Percentiles rank a stretch among this genome's conserved stretches.
Conservation (phyloP, 2,797 vertebrate genomes). For the Pitangus sulphuratus region DNA sequence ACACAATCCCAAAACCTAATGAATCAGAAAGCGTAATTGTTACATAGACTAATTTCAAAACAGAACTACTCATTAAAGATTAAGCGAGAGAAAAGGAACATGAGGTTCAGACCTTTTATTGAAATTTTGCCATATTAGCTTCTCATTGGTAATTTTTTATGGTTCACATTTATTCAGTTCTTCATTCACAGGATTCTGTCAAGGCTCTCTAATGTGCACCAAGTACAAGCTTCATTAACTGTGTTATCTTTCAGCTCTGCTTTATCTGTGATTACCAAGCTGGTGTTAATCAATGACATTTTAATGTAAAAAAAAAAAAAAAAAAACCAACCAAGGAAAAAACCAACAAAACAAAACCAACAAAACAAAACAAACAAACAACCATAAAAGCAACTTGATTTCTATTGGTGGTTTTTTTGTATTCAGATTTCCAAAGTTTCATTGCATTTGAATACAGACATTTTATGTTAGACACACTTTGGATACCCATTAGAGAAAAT, state of each 20-base stretch:
- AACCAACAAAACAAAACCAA: not conserved
- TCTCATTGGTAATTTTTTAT: constrained; percentile 2
- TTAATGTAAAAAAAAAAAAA: constrained; percentile 54
- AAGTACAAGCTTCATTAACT: constrained; percentile 71
- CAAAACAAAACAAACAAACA: not conserved
- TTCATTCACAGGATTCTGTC: constrained; percentile 42
- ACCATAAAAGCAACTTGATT: constrained; percentile 16
- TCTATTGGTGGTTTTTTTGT: constrained; percentile 4
- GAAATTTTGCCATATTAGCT: constrained; percentile 8
- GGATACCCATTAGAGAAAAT: constrained; percentile 41
- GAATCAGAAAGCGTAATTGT: constrained; percentile 43
- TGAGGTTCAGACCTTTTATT: constrained; percentile 11
- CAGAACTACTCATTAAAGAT: constrained; percentile 26
- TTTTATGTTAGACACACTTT: constrained; percentile 49
- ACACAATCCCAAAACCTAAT: constrained; percentile 33
- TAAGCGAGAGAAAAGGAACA: constrained; percentile 17
- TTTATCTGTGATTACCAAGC: constrained; percentile 38
- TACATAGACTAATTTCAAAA: constrained; percentile 40
- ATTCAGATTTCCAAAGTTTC: constrained; percentile 43
- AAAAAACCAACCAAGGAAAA: not conserved
- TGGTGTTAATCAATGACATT: constrained; percentile 63
- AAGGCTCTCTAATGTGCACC: constrained; percentile 23
- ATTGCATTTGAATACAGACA: constrained; percentile 47
- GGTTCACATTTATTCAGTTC: not conserved
- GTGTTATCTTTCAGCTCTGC: constrained; percentile 39